A percentile compares a stretch with the other conserved stretches of the same genome.
phyloP scores from a whole-genome alignment of 2,888 invertebrate genomes.

The Sericinus montela region DNA sequence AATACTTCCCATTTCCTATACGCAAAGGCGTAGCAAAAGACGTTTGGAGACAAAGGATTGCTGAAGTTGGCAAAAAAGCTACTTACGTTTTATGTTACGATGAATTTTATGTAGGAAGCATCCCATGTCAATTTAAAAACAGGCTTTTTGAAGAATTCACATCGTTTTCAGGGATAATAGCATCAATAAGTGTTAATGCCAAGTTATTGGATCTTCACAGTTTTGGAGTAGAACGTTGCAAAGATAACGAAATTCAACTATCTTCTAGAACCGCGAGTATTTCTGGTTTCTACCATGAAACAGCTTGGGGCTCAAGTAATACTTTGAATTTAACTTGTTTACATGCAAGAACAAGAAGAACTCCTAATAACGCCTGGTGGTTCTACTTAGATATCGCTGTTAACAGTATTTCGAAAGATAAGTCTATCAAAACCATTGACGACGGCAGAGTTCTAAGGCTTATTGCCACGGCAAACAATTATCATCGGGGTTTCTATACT shows the following conservation, averaged over 20 bases:
- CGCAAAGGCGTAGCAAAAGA: not conserved
- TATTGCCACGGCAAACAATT: constrained; percentile 46
- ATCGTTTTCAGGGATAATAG: constrained; percentile 49
- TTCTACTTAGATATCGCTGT: constrained; percentile 51
- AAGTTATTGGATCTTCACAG: constrained; percentile 49
- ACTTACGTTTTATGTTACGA: constrained; percentile 42
- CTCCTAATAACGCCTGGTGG: constrained; percentile 51
- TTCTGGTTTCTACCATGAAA: constrained; percentile 65
- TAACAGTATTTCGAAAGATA: constrained; percentile 31
- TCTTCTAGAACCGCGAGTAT: constrained; percentile 64
- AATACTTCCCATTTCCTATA: not conserved
- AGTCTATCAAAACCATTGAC: constrained; percentile 44
- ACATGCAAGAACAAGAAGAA: constrained; percentile 43
- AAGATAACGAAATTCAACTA: constrained; percentile 46
- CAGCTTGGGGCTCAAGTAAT: constrained; percentile 56
- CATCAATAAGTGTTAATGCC: constrained; percentile 48
- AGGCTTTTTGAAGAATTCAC: constrained; percentile 38
- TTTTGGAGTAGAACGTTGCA: constrained; percentile 47
- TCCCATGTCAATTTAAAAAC: constrained; percentile 40
- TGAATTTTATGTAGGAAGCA: constrained; percentile 59
- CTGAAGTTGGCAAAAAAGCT: not conserved
- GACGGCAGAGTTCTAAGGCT: constrained; percentile 57
- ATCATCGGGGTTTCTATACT: constrained; percentile 62
- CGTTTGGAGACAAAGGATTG: not conserved
- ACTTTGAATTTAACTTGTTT: constrained; percentile 62